Evolutionary conservation across 2,113 vertebrate species (phyloP).

Genomic region (Peromyscus californicus): DNA sequence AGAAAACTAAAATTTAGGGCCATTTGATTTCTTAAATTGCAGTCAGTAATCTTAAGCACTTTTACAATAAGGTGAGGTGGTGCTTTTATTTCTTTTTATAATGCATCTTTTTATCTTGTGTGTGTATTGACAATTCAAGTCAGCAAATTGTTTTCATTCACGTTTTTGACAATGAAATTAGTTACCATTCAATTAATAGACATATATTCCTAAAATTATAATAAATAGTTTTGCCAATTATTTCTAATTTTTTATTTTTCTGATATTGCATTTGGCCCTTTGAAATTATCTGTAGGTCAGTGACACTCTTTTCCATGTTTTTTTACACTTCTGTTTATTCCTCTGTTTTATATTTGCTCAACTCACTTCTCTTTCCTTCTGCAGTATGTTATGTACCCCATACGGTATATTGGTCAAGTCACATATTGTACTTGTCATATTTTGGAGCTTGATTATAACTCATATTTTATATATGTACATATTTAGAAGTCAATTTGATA

Average conservation of each 20-base stretch:
- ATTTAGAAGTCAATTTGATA: not conserved
- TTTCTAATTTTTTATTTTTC: not conserved
- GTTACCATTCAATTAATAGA: not conserved
- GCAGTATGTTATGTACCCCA: not conserved
- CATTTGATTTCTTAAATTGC: not conserved
- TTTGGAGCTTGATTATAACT: not conserved
- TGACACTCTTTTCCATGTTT: not conserved
- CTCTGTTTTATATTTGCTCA: not conserved
- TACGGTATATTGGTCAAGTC: not conserved
- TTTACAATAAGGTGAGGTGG: not conserved
- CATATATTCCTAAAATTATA: not conserved
- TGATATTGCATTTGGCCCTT: not conserved
- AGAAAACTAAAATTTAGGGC: not conserved
- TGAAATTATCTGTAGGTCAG: not conserved
- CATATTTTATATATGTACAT: not conserved
- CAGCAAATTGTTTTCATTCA: not conserved
- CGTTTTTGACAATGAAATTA: not conserved
- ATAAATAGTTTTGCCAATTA: not conserved
- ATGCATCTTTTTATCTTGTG: not conserved
- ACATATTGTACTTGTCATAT: not conserved
- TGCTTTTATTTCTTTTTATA: not conserved
- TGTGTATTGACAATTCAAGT: not conserved
- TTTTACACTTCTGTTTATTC: not conserved
- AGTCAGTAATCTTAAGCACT: not conserved
- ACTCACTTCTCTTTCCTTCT: not conserved